These are phyloP conservation scores for Sturnira hondurensis DNA, from an alignment of 2,113 vertebrate species.

Conservation along the genomic window DNA sequence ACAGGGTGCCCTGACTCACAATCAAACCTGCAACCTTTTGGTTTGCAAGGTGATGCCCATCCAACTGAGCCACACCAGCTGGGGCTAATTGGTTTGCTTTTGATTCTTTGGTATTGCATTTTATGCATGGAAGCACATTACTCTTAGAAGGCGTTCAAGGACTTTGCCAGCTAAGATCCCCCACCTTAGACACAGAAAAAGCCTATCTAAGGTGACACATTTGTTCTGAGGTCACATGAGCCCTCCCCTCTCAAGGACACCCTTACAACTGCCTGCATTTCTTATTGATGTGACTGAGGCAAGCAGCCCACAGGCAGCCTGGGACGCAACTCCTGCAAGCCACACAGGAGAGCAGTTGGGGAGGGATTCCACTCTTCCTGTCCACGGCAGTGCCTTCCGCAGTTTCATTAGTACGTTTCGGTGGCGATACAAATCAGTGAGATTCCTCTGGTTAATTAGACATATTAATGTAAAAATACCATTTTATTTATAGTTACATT, in stretches of 20 bases:
- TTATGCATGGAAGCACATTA: not conserved
- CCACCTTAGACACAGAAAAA: not conserved
- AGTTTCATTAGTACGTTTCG: not conserved
- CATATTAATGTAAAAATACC: not conserved
- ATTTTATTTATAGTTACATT: not conserved
- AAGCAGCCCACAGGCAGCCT: not conserved
- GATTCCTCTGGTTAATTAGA: not conserved
- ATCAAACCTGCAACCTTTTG: too few species aligned
- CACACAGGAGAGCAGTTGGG: accelerated
- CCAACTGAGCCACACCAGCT: too few species aligned
- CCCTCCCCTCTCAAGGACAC: accelerated
- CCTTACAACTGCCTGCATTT: not conserved
- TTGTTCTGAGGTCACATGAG: not conserved
- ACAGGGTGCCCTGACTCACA: too few species aligned
- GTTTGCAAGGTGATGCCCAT: too few species aligned
- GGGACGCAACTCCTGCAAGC: not conserved
- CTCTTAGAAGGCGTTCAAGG: not conserved
- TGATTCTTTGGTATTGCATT: not conserved
- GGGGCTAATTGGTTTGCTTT: not conserved
- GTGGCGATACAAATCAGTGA: not conserved
- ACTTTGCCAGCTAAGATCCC: not conserved
- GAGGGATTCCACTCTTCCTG: not conserved
- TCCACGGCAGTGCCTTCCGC: not conserved
- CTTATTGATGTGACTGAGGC: not conserved
- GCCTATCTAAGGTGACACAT: not conserved